phyloP scores from a whole-genome alignment of 2,797 vertebrate genomes.

The Crax fasciolata region DNA sequence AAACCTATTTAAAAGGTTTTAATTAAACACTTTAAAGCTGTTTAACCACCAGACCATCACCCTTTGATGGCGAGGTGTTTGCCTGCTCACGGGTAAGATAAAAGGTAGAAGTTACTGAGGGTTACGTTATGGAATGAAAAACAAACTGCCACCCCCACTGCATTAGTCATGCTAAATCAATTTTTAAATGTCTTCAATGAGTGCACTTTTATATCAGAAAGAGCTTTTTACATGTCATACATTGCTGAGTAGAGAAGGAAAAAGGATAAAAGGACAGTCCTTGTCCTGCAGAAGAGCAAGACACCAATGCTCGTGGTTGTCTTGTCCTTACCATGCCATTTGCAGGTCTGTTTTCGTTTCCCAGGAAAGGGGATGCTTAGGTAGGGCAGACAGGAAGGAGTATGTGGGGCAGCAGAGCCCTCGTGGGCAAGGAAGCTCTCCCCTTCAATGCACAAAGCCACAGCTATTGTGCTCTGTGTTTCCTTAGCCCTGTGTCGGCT shows the following conservation, averaged over 20 bases:
- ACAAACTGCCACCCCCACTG: not conserved
- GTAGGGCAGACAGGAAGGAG: not conserved
- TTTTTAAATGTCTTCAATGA: not conserved
- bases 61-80: slow-evolving; percentile 33
- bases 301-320: not conserved
- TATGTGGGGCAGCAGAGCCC: not conserved
- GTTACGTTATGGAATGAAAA: slow-evolving; percentile 3
- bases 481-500: not conserved
- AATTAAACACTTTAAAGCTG: slow-evolving; percentile 53
- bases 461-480: not conserved
- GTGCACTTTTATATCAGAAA: slow-evolving; percentile 10
- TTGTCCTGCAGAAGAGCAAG: not conserved
- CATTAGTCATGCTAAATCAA: slow-evolving; percentile 37
- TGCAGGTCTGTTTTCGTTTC: slow-evolving; percentile 46
- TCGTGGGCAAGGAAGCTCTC: fast-evolving
- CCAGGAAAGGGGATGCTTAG: not conserved
- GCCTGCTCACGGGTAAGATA: not conserved
- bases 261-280: not conserved
- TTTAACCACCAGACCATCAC: slow-evolving; percentile 27
- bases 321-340: slow-evolving; percentile 1
- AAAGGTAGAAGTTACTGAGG: slow-evolving; percentile 21
- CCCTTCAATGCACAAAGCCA: not conserved
- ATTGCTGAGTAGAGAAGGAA: not conserved
- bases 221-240: not conserved
- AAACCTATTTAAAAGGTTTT: slow-evolving; percentile 52